phyloP scores from a whole-genome alignment of 2,797 vertebrate genomes.

The Erithacus rubecula region DNA sequence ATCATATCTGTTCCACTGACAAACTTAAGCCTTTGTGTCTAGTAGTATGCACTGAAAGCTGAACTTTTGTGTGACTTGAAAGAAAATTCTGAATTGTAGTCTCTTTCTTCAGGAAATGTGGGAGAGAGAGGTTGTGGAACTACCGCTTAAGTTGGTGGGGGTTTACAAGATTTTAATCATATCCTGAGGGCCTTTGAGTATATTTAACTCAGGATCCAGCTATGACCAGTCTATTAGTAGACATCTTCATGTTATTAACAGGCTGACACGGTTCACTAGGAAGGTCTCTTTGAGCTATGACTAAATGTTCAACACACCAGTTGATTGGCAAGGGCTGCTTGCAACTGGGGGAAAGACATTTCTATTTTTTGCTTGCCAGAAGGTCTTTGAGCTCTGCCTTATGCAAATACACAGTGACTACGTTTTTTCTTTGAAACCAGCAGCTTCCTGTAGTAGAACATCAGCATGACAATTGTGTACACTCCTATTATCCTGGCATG shows the following conservation, averaged over 20 bases:
- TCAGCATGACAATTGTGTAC: background rate
- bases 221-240: background rate
- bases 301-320: background rate
- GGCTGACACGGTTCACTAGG: background rate
- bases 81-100: background rate
- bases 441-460: background rate
- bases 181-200: background rate
- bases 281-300: background rate
- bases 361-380: background rate
- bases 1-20: background rate
- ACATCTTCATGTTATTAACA: background rate
- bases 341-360: background rate
- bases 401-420: background rate
- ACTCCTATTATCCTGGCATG: rapidly evolving
- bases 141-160: background rate
- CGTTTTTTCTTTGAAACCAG: background rate
- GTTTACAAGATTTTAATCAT: background rate
- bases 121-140: background rate
- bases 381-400: constrained; percentile 1
- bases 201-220: background rate
- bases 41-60: background rate
- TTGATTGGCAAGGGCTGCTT: background rate
- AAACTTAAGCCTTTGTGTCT: background rate
- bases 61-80: background rate
- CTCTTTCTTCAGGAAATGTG: background rate